Base-by-base conservation (phyloP, 2,888 invertebrate species). In the Erebia epiphron region DNA sequence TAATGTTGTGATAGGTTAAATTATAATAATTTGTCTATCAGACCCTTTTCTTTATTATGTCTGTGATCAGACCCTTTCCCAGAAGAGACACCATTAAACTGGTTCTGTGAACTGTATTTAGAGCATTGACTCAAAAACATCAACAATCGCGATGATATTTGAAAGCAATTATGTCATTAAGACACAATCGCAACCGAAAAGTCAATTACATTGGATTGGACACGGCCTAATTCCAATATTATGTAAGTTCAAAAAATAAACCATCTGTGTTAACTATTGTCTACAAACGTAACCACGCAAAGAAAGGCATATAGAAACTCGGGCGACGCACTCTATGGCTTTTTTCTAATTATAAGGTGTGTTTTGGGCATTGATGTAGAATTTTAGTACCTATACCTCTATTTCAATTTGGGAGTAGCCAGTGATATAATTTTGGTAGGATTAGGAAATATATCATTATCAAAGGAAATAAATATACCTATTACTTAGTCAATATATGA, bases 161-260 rank as follows among this genome's bases (percentile, higher is more conserved):
- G 50, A 69, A 69, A 64, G 52, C 69, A 70, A 65, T 66, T 70
- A 70, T 70, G 60, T 70, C 70, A 70, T 61, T 58, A 52, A 46
- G 13, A 57, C 43, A 57, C 65, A 50, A 65, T 66, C 18, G 64
- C 58, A 4, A 67, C 69, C 50, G 73, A 75, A 73, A 76, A 73
- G 70, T 58, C 41, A 43, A 74, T 67, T 67, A 67, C 67, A 68
- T 65, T 68, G 70, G 68, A 72, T 75, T 54, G 64, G 70, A 69
- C 70, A 73, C 72, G 76, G 71, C 64, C 75, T 70, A 74, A 67
- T 75, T 75, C 49, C 49, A 62, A 63, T 69, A 61, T 76, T 75
- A 73, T 72, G 73, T 68, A 77, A 77, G 69, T 43, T 26, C 35
- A 67, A 68, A 73, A 26, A 75, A 73, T 70, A 75, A 72, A 75